Percentiles rank a stretch among this genome's conserved stretches.
These are phyloP conservation scores for Colossoma macropomum DNA, from an alignment of 2,113 vertebrate species.

Conservation along the genomic window DNA sequence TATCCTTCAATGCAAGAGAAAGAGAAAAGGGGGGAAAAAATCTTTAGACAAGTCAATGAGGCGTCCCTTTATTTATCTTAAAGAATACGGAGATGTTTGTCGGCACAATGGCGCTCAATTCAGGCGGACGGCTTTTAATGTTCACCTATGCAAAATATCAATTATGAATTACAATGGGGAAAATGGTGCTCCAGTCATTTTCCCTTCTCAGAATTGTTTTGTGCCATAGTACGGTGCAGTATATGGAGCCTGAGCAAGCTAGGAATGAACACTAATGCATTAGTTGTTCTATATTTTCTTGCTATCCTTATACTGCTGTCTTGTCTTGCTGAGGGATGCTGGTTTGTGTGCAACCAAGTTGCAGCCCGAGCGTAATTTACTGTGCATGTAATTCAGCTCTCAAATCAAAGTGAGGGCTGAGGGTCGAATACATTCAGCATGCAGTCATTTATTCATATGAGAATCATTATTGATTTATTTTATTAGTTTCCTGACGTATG, in stretches of 20 bases:
- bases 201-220: not conserved
- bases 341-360: constrained; percentile 45
- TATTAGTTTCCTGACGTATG: constrained; percentile 54
- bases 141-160: constrained; percentile 65
- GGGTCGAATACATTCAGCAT: constrained; percentile 53
- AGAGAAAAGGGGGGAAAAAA: constrained; percentile 39
- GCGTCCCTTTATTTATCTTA: constrained; percentile 57
- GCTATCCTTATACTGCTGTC: not conserved
- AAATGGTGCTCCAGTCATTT: constrained; percentile 28
- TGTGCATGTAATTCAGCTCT: constrained; percentile 49
- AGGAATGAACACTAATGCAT: not conserved
- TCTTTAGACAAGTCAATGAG: constrained; percentile 61
- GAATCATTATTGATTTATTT: constrained; percentile 58
- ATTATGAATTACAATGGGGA: constrained; percentile 56
- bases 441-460: constrained; percentile 58
- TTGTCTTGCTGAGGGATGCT: constrained; percentile 33
- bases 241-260: not conserved
- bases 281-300: constrained; percentile 25
- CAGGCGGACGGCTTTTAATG: constrained; percentile 49
- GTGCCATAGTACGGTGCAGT: not conserved
- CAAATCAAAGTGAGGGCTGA: constrained; percentile 53
- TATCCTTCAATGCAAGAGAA: constrained; percentile 43
- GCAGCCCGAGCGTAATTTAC: constrained; percentile 52
- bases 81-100: constrained; percentile 54
- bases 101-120: constrained; percentile 53